These are phyloP conservation scores for Electrophaes corylata DNA, from an alignment of 2,888 invertebrate genomes.

Conservation along the genomic window DNA sequence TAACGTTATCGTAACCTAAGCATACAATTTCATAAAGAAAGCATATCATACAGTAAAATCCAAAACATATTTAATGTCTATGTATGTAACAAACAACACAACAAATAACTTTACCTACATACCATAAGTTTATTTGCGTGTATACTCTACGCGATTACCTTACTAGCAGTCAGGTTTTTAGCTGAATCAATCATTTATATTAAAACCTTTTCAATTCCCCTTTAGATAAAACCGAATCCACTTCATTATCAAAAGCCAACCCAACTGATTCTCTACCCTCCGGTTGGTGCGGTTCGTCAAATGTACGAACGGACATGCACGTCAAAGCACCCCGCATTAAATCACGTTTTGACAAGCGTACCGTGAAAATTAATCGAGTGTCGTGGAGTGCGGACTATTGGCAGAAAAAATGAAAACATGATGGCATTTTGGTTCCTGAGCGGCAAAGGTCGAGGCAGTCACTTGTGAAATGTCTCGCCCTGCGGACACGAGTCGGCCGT, in stretches of 20 bases:
- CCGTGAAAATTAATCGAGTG: constrained; percentile 84
- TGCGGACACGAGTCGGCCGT: constrained; percentile 50
- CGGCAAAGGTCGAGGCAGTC: constrained; percentile 78
- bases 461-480: constrained; percentile 79
- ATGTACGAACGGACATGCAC: constrained; percentile 52
- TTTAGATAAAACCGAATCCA: constrained; percentile 25
- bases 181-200: not conserved
- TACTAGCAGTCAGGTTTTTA: not conserved
- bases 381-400: constrained; percentile 69
- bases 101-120: too few relatives aligned
- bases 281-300: constrained; percentile 49
- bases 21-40: too few relatives aligned
- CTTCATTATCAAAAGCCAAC: constrained; percentile 37
- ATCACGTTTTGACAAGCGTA: constrained; percentile 84
- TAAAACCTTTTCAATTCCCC: constrained; percentile 8
- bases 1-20: constrained; percentile 47
- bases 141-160: not conserved
- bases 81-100: not conserved
- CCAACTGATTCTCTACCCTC: constrained; percentile 40
- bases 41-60: too few relatives aligned
- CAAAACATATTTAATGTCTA: not conserved
- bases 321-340: constrained; percentile 79
- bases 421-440: constrained; percentile 80
- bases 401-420: constrained; percentile 75
- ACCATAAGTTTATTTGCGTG: too few relatives aligned